Conservation (phyloP, 2,888 invertebrate species). For the Hydriomena furcata region DNA sequence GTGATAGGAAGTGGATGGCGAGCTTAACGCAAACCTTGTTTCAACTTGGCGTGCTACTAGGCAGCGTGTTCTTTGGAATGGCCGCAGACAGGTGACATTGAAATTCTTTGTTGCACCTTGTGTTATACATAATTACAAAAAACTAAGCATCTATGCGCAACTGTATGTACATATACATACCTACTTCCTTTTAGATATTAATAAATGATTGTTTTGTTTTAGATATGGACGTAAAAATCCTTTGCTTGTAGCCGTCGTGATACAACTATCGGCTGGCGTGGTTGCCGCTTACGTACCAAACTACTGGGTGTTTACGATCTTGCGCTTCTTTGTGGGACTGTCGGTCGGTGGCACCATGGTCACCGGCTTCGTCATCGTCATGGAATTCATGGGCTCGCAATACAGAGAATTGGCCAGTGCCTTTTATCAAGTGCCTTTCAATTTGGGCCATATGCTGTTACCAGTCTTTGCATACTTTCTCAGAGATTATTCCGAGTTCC, state of each 20-base stretch:
- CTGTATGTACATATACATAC: no score
- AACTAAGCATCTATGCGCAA: background rate
- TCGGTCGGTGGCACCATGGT: slow-evolving; percentile 94
- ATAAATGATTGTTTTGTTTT: slow-evolving; percentile 41
- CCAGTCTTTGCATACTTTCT: slow-evolving; percentile 85
- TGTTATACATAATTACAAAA: no score
- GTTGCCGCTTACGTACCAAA: slow-evolving; percentile 87
- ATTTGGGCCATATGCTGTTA: slow-evolving; percentile 86
- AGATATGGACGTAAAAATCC: slow-evolving; percentile 91
- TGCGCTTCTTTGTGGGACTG: slow-evolving; percentile 87
- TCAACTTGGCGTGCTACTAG: slow-evolving; percentile 89
- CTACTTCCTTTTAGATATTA: background rate
- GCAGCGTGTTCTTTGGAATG: slow-evolving; percentile 89
- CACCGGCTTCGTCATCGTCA: slow-evolving; percentile 81
- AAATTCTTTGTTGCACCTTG: slow-evolving; percentile 4
- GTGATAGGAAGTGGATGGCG: slow-evolving; percentile 84
- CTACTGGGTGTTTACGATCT: slow-evolving; percentile 83
- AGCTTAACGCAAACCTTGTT: slow-evolving; percentile 89
- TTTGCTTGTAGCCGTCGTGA: slow-evolving; percentile 86
- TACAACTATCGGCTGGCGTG: slow-evolving; percentile 88
- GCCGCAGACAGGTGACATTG: slow-evolving; percentile 88
- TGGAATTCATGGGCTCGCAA: slow-evolving; percentile 86
- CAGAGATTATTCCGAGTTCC: slow-evolving; percentile 86
- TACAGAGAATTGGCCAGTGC: slow-evolving; percentile 84
- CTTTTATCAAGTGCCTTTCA: slow-evolving; percentile 87